A percentile compares a stretch with the other conserved stretches of the same genome.
Conservation (phyloP, 2,888 invertebrate genomes). For the Lathronympha strigana region DNA sequence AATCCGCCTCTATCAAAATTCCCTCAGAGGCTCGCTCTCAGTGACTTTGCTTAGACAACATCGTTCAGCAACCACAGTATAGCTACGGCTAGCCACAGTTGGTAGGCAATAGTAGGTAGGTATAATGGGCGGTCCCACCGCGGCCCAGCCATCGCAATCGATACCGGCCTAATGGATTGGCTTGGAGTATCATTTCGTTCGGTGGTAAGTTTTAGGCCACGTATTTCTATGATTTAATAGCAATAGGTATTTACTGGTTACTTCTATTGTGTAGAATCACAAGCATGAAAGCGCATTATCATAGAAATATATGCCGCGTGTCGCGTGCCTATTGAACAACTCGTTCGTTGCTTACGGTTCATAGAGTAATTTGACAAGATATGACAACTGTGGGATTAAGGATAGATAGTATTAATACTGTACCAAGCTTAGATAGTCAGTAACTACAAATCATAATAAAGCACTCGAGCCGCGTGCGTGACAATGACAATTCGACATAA, state of each 20-base stretch:
- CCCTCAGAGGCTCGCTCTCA: neutral
- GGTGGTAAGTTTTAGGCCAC: neutral
- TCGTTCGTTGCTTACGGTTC: neutral
- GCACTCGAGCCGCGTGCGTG: neutral
- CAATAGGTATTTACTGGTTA: neutral
- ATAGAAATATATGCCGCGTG: neutral
- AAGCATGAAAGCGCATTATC: neutral
- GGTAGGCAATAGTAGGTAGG: conserved; percentile 18
- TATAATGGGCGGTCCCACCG: conserved; percentile 34
- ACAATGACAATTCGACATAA: neutral
- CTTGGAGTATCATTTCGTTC: conserved; percentile 31
- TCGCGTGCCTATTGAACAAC: conserved; percentile 7
- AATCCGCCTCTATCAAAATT: neutral
- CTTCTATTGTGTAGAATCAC: neutral
- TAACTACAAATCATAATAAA: neutral
- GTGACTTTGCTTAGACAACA: conserved; percentile 4
- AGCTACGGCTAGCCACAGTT: conserved; percentile 11
- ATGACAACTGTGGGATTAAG: conserved; percentile 11
- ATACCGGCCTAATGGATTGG: conserved; percentile 41
- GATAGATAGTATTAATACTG: neutral
- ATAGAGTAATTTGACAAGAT: neutral
- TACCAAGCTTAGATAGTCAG: neutral
- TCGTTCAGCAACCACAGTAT: conserved; percentile 8
- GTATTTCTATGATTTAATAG: neutral
- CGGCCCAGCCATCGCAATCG: conserved; percentile 33